phyloP scores from a whole-genome alignment of 2,113 vertebrate species.

The Todiramphus chloris region DNA sequence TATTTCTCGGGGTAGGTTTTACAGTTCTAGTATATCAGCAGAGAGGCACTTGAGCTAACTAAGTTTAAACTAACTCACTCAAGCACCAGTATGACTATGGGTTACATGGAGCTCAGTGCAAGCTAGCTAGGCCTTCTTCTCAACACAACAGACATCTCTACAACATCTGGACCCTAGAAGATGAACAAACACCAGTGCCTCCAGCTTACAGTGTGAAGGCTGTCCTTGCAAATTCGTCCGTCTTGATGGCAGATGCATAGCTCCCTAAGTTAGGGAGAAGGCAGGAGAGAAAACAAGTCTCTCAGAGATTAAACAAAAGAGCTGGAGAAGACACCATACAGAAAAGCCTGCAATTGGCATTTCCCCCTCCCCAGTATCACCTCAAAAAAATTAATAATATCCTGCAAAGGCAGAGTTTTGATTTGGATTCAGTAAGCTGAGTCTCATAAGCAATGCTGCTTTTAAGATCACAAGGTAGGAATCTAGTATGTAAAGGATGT shows the following conservation, averaged over 20 bases:
- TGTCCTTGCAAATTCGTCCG: conserved; percentile 22
- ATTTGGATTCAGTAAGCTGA: background rate
- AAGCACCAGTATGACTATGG: background rate
- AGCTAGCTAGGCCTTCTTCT: background rate
- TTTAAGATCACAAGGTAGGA: background rate
- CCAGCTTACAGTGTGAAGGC: conserved; percentile 6
- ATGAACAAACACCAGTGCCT: conserved; percentile 20
- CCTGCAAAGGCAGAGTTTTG: background rate
- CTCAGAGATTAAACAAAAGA: background rate
- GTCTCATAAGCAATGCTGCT: background rate
- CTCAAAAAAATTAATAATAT: background rate
- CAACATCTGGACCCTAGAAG: background rate
- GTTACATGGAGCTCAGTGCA: background rate
- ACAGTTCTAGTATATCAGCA: background rate
- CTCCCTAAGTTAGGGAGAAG: conserved; percentile 25
- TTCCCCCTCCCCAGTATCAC: background rate
- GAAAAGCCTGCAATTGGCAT: background rate
- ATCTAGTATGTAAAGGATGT: background rate
- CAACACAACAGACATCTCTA: background rate
- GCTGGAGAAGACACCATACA: background rate
- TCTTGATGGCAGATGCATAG: background rate
- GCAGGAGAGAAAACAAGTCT: conserved; percentile 30
- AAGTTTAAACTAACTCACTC: background rate
- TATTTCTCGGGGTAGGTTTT: background rate
- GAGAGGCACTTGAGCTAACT: background rate